phyloP scores from a whole-genome alignment of 2,797 vertebrate genomes.

The Hemitrygon akajei region DNA sequence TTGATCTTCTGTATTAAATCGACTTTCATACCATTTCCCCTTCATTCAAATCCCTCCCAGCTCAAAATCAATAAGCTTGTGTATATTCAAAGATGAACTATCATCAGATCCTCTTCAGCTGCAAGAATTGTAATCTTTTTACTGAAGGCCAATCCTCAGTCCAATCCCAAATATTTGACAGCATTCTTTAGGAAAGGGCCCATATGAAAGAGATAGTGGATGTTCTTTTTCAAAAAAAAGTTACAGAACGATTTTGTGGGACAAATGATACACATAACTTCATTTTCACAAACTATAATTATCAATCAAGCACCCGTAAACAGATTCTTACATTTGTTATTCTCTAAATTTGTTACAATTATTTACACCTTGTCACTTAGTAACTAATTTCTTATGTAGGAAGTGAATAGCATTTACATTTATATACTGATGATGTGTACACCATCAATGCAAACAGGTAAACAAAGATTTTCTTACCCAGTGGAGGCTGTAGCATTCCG shows the following conservation, averaged over 20 bases:
- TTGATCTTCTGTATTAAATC: no score
- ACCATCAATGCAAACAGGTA: neutral
- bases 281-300: neutral
- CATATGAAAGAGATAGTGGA: neutral
- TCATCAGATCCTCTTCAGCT: no score
- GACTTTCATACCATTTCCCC: no score
- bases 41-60: no score
- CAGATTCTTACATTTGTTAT: neutral
- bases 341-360: neutral
- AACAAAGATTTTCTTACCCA: slow-evolving; percentile 62
- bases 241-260: neutral
- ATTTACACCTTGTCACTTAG: neutral
- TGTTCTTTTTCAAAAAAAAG: neutral
- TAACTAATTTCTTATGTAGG: neutral
- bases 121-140: no score
- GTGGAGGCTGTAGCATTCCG: slow-evolving; percentile 89
- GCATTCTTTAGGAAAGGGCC: neutral
- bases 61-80: no score
- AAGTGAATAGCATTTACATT: neutral
- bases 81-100: no score
- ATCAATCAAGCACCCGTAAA: neutral
- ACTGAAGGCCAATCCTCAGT: no score
- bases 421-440: neutral
- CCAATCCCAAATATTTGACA: neutral
- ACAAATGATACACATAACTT: neutral